phyloP scores from a whole-genome alignment of 2,797 vertebrate genomes.

The Babyrousa celebensis region DNA sequence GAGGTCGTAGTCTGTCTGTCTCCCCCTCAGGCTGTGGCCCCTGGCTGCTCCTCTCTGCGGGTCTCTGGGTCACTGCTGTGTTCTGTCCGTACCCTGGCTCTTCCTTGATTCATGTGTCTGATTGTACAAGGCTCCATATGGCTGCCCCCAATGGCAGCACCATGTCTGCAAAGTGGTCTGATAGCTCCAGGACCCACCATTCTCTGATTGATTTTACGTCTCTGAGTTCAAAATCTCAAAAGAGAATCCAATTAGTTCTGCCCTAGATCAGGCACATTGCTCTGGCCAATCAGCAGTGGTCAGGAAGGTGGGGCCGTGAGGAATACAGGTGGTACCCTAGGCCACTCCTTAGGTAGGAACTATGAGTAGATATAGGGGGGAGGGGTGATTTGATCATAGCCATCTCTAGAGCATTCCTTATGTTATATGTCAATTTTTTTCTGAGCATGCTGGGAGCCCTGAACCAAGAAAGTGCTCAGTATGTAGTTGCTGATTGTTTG shows the following conservation, averaged over 20 bases:
- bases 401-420: constrained; percentile 53
- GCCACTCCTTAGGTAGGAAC: not conserved
- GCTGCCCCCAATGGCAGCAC: not conserved
- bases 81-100: not conserved
- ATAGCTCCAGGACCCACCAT: not conserved
- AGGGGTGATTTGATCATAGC: not conserved
- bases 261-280: not conserved
- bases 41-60: not conserved
- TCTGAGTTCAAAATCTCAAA: constrained; percentile 70
- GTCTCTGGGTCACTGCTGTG: not conserved
- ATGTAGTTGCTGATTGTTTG: constrained; percentile 6
- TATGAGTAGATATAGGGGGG: not conserved
- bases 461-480: constrained; percentile 9
- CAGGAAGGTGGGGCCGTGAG: not conserved
- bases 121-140: not conserved
- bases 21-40: not conserved
- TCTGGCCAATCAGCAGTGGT: not conserved
- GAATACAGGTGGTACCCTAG: not conserved
- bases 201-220: constrained; percentile 9
- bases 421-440: not conserved
- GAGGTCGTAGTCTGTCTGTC: not conserved
- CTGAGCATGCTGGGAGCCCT: constrained; percentile 16
- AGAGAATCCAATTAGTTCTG: constrained; percentile 14
- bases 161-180: not conserved
- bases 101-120: constrained; percentile 10